Base-by-base conservation (phyloP, 64 coral and sea anemone species). In the Pocillopora verrucosa region DNA sequence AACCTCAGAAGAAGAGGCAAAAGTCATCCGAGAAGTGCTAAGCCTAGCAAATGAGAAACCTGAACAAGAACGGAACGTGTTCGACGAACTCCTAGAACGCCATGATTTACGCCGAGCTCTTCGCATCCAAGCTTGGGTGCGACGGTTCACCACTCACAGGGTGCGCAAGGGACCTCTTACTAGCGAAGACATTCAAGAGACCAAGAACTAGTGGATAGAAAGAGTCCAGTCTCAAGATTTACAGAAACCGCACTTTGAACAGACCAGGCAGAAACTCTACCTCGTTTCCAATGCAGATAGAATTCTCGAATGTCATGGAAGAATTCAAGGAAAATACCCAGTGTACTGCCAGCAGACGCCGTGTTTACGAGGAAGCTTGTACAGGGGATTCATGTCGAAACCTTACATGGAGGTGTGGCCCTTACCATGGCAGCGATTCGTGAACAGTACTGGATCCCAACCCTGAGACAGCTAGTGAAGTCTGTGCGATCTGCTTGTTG, bases 261-360 rank as follows among this genome's bases (percentile, higher is more conserved):
- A 83, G 67, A 84, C 89, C 17, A 57, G 62, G 1, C 76, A 63
- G 70, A 17, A 3, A 4, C 26, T 91, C 1, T 84, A 84, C 58
- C 78, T 91, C 16, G 45, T 60, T 61, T 26, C 78, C 15, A 91
- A 91, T n/a, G 72, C 10, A 19, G 22, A 64, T 1, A 57, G 69
- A 11, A 0, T 91, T 34, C 36, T 91, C 0, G 79, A 91, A 84
- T 91, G 69, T 13, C 79, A 76, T 1, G 89, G 89, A 11, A 57
- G 80, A 84, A 84, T 91, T 63, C 79, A 84, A 65, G 89, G 80
- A 17, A 22, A 76, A 10, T 84, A 76, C 72, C 80, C 80, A 63
- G 51, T 83, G 0, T 90, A 90, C 34, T 12, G 35, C 88, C 78
- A 22, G 34, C 77, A 4, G 56, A 74, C 16, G 30, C 24, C 67